Conservation (phyloP, 1,140 invertebrate genomes). For the Drosophila trapezifrons region DNA sequence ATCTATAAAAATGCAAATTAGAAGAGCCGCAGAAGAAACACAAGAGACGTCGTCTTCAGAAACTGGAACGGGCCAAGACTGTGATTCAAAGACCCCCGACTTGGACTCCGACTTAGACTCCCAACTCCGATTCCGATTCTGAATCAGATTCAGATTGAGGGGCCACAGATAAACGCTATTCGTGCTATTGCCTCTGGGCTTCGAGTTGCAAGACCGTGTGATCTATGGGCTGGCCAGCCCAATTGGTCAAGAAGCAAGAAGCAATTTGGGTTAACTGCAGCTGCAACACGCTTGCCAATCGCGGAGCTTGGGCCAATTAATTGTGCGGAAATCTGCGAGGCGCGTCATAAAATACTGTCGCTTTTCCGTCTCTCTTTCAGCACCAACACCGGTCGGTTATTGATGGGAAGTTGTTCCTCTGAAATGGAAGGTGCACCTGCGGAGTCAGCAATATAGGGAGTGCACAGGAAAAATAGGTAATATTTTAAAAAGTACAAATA, state of each 20-base stretch:
- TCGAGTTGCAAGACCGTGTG: slow-evolving; percentile 26
- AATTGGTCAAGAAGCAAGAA: slow-evolving; percentile 46
- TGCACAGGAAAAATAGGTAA: slow-evolving; percentile 10
- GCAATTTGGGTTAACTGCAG: slow-evolving; percentile 78
- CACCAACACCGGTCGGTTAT: neutral
- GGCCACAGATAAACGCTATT: slow-evolving; percentile 53
- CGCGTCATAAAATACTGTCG: slow-evolving; percentile 73
- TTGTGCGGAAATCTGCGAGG: slow-evolving; percentile 62
- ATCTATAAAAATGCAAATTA: slow-evolving; percentile 64
- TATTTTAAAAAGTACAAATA: neutral
- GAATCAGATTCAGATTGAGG: slow-evolving; percentile 14
- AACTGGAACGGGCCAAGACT: slow-evolving; percentile 55
- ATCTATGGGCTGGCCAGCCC: slow-evolving; percentile 46
- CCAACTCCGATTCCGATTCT: neutral
- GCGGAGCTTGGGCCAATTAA: slow-evolving; percentile 54
- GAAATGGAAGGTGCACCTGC: slow-evolving; percentile 23
- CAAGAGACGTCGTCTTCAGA: slow-evolving; percentile 29
- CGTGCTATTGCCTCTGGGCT: slow-evolving; percentile 61
- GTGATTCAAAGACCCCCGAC: slow-evolving; percentile 11
- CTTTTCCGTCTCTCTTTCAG: slow-evolving; percentile 57
- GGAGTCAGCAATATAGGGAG: slow-evolving; percentile 16
- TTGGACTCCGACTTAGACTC: too few relatives aligned
- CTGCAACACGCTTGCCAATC: slow-evolving; percentile 53
- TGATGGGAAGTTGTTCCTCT: slow-evolving; percentile 20
- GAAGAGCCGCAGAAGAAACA: slow-evolving; percentile 27